A percentile compares a stretch with the other conserved stretches of the same genome.
Conservation (phyloP, 2,113 vertebrate species). For the Bolborhynchus lineola region DNA sequence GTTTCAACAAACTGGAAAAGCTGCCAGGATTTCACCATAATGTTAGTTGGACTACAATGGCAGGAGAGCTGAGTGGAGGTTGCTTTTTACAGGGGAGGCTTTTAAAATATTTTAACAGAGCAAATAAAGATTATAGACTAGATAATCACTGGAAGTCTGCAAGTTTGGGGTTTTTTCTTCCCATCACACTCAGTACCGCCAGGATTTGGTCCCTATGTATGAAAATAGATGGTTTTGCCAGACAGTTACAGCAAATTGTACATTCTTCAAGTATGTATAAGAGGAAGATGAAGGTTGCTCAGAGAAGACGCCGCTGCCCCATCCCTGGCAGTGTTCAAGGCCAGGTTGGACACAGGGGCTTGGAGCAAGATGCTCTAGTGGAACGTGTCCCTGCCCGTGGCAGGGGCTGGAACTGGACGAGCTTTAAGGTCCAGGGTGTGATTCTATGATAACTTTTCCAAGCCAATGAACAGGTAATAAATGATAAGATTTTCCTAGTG, state of each 20-base stretch:
- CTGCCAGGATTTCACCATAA: background rate
- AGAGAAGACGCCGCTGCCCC: background rate
- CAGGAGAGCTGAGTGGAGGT: background rate
- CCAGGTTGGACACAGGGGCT: background rate
- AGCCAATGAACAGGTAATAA: constrained; percentile 9
- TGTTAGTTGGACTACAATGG: background rate
- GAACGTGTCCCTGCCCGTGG: background rate
- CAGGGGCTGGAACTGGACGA: background rate
- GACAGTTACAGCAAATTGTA: background rate
- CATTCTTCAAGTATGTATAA: background rate
- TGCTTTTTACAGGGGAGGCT: background rate
- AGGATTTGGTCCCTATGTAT: background rate
- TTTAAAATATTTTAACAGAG: background rate
- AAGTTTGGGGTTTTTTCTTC: background rate
- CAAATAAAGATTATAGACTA: background rate
- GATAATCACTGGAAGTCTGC: background rate
- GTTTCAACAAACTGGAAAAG: background rate
- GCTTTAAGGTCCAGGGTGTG: background rate
- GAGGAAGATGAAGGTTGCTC: background rate
- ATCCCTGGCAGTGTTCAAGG: background rate
- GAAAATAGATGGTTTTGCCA: constrained; percentile 4
- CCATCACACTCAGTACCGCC: background rate
- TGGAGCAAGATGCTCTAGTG: background rate
- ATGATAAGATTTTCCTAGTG: background rate
- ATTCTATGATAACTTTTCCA: constrained; percentile 2